These are phyloP conservation scores for Dicerorhinus sumatrensis DNA, from an alignment of 2,113 vertebrate genomes.

Conservation along the genomic window DNA sequence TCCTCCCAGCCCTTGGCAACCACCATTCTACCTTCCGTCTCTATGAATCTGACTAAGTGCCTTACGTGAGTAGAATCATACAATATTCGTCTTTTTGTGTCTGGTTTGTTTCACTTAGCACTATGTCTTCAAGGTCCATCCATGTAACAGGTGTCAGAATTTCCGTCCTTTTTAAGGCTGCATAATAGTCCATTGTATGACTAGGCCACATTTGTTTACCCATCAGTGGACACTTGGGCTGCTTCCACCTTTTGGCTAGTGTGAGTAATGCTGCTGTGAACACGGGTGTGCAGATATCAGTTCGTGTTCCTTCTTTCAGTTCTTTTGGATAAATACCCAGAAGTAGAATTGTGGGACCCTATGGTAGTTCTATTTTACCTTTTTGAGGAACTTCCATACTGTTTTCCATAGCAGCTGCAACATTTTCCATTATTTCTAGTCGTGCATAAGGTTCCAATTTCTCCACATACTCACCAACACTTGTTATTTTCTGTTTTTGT, in stretches of 20 bases:
- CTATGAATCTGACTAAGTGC: background rate
- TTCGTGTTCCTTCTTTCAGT: background rate
- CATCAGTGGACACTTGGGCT: too few relatives aligned
- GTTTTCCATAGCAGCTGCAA: background rate
- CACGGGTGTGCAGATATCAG: background rate
- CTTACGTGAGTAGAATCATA: background rate
- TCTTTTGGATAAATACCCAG: background rate
- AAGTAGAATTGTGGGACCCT: background rate
- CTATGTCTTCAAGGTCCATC: background rate
- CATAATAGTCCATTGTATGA: too few relatives aligned
- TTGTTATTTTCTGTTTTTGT: background rate
- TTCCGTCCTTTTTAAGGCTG: background rate
- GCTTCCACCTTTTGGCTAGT: background rate
- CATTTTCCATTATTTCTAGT: background rate
- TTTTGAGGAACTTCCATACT: background rate
- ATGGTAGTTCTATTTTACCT: background rate
- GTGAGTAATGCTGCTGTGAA: background rate
- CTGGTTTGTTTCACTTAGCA: background rate
- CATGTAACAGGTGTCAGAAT: background rate
- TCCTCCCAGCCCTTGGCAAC: too few relatives aligned
- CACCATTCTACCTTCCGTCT: background rate
- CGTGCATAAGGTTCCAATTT: background rate
- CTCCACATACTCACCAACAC: background rate
- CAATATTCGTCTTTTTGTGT: background rate
- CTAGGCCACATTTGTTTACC: fast-evolving